A percentile compares a stretch with the other conserved stretches of the same genome.
Evolutionary conservation across 1,140 invertebrate species (phyloP).

Genomic region (Belonocnema kinseyi): DNA sequence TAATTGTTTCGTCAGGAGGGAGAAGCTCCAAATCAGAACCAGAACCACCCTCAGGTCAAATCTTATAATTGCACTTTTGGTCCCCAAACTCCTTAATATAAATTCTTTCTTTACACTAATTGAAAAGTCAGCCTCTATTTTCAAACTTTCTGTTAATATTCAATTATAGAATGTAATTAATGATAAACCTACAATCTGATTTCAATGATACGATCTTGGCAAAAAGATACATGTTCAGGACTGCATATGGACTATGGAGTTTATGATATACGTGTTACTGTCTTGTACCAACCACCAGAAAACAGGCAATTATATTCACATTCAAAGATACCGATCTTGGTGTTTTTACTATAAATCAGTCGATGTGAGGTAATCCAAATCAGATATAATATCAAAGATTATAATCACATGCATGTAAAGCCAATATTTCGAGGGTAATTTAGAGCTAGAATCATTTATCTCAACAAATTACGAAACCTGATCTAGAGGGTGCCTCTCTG

Average conservation of each 20-base stretch:
- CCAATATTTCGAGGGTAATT: constrained; percentile 18
- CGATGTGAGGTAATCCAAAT: constrained; percentile 17
- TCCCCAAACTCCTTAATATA: background rate
- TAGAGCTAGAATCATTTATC: background rate
- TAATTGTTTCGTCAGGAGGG: too few species aligned
- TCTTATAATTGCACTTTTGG: too few species aligned
- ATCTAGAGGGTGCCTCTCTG: background rate
- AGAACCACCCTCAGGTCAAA: too few species aligned
- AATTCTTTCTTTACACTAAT: background rate
- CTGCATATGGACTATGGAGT: background rate
- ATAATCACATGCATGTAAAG: constrained; percentile 12
- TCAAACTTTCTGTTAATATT: background rate
- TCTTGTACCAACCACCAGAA: constrained; percentile 8
- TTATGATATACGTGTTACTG: constrained; percentile 22
- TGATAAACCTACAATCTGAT: background rate
- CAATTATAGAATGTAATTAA: background rate
- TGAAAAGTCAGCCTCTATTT: background rate
- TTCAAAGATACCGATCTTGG: constrained; percentile 12
- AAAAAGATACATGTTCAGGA: constrained; percentile 5
- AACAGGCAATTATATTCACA: constrained; percentile 27
- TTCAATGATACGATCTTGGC: background rate
- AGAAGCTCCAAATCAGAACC: too few species aligned
- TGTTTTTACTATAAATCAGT: constrained; percentile 9
- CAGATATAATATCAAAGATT: constrained; percentile 9
- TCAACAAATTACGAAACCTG: background rate